Conservation (phyloP, 92 coral and sea anemone species). For the Epizoanthus illoricatus region DNA sequence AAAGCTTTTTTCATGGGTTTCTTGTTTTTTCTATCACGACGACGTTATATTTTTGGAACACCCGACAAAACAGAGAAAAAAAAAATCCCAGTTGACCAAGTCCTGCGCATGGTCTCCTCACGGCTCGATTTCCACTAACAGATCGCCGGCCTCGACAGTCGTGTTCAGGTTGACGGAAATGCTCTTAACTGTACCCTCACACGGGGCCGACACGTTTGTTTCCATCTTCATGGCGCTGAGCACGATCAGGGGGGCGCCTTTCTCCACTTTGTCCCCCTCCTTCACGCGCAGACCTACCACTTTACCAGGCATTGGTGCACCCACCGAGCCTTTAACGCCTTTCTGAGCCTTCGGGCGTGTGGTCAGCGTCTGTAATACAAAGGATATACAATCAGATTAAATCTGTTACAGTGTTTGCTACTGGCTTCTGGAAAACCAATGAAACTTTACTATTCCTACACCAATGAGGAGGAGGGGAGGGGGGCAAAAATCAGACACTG, state of each 20-base stretch:
- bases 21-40: too few species aligned
- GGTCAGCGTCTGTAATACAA: conserved; percentile 61
- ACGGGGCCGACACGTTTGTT: conserved; percentile 91
- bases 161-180: conserved; percentile 69
- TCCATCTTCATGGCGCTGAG: conserved; percentile 99
- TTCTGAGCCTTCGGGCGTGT: conserved; percentile 92
- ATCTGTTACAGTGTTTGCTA: neutral
- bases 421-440: neutral
- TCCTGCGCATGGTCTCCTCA: neutral
- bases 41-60: too few species aligned
- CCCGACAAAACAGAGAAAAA: too few species aligned
- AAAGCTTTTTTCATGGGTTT: too few species aligned
- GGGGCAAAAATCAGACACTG: too few species aligned
- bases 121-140: conserved; percentile 81
- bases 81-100: too few species aligned
- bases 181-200: conserved; percentile 82
- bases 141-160: conserved; percentile 80
- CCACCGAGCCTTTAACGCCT: conserved; percentile 91
- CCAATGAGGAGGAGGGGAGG: neutral
- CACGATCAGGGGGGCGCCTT: conserved; percentile 90
- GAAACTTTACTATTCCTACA: neutral
- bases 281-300: conserved; percentile 93
- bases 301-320: conserved; percentile 99
- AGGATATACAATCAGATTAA: neutral
- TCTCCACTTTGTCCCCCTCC: conserved; percentile 88